phyloP scores from a whole-genome alignment of 2,888 invertebrate genomes.

The Caradrina kadenii region DNA sequence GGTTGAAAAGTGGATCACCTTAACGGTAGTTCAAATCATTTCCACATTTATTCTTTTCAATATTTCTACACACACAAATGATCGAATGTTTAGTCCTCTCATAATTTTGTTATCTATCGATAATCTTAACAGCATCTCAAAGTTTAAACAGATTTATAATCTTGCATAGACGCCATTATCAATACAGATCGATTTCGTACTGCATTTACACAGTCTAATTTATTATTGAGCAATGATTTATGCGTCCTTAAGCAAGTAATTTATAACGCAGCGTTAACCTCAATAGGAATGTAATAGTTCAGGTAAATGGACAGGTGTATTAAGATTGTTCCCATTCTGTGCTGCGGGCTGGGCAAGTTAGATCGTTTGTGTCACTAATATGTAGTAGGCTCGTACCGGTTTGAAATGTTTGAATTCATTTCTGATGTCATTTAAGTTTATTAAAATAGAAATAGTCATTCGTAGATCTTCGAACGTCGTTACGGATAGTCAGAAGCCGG shows the following conservation, averaged over 20 bases:
- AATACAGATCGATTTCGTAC: not conserved
- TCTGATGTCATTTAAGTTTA: conserved; percentile 1
- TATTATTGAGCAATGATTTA: conserved; percentile 42
- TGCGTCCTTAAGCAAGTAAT: conserved; percentile 13
- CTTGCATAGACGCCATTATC: not conserved
- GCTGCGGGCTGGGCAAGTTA: conserved; percentile 26
- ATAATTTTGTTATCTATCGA: not conserved
- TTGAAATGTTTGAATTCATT: conserved; percentile 20
- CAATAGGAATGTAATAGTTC: conserved; percentile 12
- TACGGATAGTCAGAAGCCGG: too few species aligned
- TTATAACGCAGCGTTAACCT: conserved; percentile 27
- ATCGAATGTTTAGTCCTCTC: not conserved
- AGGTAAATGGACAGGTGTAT: conserved; percentile 46
- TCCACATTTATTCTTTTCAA: not conserved
- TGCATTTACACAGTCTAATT: conserved; percentile 16
- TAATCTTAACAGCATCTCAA: not conserved
- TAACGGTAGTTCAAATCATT: not conserved
- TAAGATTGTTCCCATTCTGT: conserved; percentile 39
- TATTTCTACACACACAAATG: not conserved
- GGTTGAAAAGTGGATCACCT: too few species aligned
- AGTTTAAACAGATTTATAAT: not conserved
- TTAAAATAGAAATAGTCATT: not conserved
- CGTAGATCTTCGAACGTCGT: too few species aligned
- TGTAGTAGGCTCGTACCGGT: conserved; percentile 13
- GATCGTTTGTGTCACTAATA: conserved; percentile 19